A percentile compares a stretch with the other conserved stretches of the same genome.
phyloP scores from a whole-genome alignment of 2,113 vertebrate species.

The Callaeas wilsoni region DNA sequence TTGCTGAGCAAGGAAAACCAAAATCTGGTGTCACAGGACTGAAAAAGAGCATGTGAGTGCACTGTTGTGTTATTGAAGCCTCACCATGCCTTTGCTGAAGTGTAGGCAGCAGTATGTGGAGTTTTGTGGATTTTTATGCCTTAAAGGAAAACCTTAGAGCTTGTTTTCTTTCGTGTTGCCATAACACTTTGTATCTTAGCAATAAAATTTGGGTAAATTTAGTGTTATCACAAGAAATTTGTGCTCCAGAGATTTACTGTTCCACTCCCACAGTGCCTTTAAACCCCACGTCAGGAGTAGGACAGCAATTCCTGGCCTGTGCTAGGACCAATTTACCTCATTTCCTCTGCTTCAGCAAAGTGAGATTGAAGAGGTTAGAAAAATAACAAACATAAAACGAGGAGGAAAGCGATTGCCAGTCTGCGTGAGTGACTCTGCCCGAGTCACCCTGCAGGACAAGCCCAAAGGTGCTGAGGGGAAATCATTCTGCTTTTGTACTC shows the following conservation, averaged over 20 bases:
- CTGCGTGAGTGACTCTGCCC: neutral
- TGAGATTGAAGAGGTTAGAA: constrained; percentile 60
- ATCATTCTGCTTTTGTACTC: neutral
- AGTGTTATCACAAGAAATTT: constrained; percentile 44
- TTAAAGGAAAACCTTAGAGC: constrained; percentile 35
- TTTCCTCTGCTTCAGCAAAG: constrained; percentile 50
- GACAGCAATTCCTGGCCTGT: constrained; percentile 36
- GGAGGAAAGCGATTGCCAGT: neutral
- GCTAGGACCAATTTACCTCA: constrained; percentile 55
- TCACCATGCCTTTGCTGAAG: neutral
- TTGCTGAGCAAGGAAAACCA: neutral
- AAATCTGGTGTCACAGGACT: neutral
- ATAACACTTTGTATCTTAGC: constrained; percentile 56
- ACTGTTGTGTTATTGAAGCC: neutral
- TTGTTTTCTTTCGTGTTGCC: constrained; percentile 57
- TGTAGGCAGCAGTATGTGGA: neutral
- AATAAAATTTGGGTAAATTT: constrained; percentile 41
- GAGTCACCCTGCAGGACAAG: neutral
- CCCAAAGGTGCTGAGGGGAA: neutral
- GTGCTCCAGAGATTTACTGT: constrained; percentile 33
- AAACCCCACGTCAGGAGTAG: neutral
- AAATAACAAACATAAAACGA: constrained; percentile 41
- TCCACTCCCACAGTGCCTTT: constrained; percentile 29
- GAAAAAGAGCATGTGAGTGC: neutral
- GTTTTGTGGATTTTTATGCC: neutral